A percentile compares a stretch with the other conserved stretches of the same genome.
Evolutionary conservation across 2,113 vertebrate genomes (phyloP).

Genomic region (Corythaixoides concolor): DNA sequence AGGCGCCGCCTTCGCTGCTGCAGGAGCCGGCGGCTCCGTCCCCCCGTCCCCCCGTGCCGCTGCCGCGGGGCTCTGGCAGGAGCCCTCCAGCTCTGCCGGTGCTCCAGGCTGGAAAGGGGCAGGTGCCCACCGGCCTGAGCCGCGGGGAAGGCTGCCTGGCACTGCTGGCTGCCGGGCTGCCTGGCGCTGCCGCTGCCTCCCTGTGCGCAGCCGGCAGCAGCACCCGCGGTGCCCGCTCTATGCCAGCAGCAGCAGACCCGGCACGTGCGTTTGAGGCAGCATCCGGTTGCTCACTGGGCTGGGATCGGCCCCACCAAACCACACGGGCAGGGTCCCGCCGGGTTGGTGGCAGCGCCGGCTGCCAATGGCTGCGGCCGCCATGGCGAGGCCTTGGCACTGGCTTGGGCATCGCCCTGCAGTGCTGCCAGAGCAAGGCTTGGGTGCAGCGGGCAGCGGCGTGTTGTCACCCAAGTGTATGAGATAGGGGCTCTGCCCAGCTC

Average conservation of each 20-base stretch:
- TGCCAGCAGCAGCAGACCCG: not conserved
- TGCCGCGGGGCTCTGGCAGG: not conserved
- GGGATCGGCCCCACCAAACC: not conserved
- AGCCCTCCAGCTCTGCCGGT: not conserved
- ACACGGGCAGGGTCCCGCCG: fast-evolving
- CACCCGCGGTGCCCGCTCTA: too few relatives aligned
- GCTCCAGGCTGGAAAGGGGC: not conserved
- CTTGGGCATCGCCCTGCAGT: not conserved
- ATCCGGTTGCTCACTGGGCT: fast-evolving
- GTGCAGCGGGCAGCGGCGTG: too few relatives aligned
- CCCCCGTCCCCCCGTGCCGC: not conserved
- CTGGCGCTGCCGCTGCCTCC: not conserved
- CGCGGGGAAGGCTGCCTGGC: not conserved
- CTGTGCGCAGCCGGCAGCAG: not conserved
- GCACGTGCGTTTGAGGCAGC: not conserved
- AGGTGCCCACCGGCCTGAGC: not conserved
- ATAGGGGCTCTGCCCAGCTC: not conserved
- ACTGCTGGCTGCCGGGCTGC: not conserved
- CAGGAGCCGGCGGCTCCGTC: not conserved
- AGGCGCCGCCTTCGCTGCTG: not conserved
- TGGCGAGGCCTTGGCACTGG: too few relatives aligned
- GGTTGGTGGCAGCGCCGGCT: too few relatives aligned
- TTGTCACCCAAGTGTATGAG: too few relatives aligned
- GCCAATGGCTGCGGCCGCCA: too few relatives aligned
- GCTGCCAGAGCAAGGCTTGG: not conserved